Evolutionary conservation across 2,797 vertebrate genomes (phyloP).

Genomic region (Chaetodon trifasciatus): DNA sequence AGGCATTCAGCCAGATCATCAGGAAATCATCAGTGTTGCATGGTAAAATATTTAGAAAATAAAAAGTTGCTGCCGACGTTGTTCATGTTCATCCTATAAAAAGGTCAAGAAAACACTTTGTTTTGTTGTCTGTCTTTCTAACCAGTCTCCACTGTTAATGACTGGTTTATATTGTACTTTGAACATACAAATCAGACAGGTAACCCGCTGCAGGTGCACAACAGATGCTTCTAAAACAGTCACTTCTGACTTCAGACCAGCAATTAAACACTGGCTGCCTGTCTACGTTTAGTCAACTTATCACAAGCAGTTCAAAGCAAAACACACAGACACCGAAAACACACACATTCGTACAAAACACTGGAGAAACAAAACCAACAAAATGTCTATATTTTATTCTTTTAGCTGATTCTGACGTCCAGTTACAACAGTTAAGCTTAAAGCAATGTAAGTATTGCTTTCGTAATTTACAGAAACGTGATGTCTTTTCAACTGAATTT

Average conservation of each 20-base stretch:
- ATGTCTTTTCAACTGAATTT: neutral
- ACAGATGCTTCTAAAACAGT: slow-evolving; percentile 49
- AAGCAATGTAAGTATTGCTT: neutral
- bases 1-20: neutral
- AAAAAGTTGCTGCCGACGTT: neutral
- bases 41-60: neutral
- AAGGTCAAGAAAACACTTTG: neutral
- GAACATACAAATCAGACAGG: slow-evolving; percentile 43
- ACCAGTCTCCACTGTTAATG: slow-evolving; percentile 39
- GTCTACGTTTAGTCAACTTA: slow-evolving; percentile 36
- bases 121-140: slow-evolving; percentile 23
- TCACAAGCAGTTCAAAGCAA: slow-evolving; percentile 24
- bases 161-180: slow-evolving; percentile 29
- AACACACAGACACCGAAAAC: neutral
- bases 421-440: neutral
- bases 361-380: slow-evolving; percentile 3
- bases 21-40: neutral
- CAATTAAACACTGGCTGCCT: slow-evolving; percentile 53
- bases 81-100: slow-evolving; percentile 1
- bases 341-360: neutral
- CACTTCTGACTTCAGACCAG: slow-evolving; percentile 42
- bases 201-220: slow-evolving; percentile 60
- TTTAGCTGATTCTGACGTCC: neutral
- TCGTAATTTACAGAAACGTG: neutral
- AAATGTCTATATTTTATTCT: neutral